phyloP scores from a whole-genome alignment of 2,113 vertebrate species.

The Scolopax mira region DNA sequence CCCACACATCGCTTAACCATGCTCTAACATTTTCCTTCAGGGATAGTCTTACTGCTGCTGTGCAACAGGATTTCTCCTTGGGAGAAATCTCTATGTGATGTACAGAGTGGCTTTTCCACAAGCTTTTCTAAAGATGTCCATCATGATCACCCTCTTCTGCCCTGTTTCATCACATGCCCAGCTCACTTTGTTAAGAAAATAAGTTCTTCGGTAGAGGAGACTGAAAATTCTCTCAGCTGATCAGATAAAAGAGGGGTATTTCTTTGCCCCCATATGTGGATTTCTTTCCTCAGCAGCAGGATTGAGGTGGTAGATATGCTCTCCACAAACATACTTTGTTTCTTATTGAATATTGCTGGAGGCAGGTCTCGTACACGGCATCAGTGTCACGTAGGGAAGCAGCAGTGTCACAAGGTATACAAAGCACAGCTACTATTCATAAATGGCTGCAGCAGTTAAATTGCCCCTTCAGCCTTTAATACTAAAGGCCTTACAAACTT shows the following conservation, averaged over 20 bases:
- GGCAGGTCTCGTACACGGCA: not conserved
- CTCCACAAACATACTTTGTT: not conserved
- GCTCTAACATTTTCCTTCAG: not conserved
- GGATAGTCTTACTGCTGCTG: not conserved
- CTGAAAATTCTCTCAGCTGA: not conserved
- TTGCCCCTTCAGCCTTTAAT: not conserved
- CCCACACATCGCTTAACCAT: not conserved
- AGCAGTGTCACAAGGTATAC: not conserved
- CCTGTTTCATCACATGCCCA: not conserved
- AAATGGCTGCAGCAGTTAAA: not conserved
- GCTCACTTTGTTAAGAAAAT: not conserved
- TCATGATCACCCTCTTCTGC: not conserved
- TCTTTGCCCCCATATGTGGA: not conserved
- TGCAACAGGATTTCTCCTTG: not conserved
- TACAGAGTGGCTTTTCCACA: not conserved
- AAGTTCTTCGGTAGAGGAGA: not conserved
- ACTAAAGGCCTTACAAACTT: not conserved
- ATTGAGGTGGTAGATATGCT: not conserved
- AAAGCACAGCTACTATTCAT: not conserved
- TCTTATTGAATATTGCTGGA: not conserved
- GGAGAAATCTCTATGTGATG: not conserved
- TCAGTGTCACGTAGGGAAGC: not conserved
- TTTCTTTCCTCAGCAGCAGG: not conserved
- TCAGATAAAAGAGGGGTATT: not conserved
- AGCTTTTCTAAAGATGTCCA: not conserved